Evolutionary conservation across 2,113 vertebrate species (phyloP), one percentile per base, ranked within the genome.

Genomic region (Chloropsis cyanopogon): DNA sequence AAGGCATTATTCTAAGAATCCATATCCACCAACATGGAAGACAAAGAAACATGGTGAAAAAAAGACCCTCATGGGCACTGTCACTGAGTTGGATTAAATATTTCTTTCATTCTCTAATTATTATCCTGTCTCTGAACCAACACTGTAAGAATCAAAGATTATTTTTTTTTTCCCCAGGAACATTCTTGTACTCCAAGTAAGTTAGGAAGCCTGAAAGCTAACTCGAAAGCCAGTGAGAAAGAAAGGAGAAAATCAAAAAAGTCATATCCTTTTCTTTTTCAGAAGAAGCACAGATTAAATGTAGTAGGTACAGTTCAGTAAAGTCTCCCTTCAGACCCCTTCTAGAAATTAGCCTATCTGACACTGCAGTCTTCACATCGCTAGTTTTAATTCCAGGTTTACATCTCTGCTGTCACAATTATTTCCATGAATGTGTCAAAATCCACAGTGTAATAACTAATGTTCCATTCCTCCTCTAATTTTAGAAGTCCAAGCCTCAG

Each of bases 341-440:
- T 80, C 68, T 50, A 93, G 71, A 95, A 94, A 94, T 90, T 63
- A 90, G 68, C 60, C 56, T 90, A 93, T 77, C 54, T 92, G 52
- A 83, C 72, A 81, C 59, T 44, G 50, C 63, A 86, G 61, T 70
- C 92, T 86, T 93, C 88, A 92, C 85, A 94, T 93, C 71, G 59
- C 50, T 79, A 63, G 54, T 77, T 92, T 96, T 92, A 93, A 86
- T 91, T 93, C 86, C 21, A 70, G 47, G 54, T 88, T 96, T 95
- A 90, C 68, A 86, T 68, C 66, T 92, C 35, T 80, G 44, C 68
- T 92, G 76, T 93, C 79, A 86, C 76, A 93, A 77, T 80, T 92
- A 95, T 50, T 83, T 92, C 56, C 68, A 73, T 47, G 79, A 88
- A 88, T 39, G 42, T 90, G 82, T 88, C 64, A 95, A 81, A 88